phyloP scores from a whole-genome alignment of 37 sponge, comb jelly and placozoan species.

The Haliclona indistincta region DNA sequence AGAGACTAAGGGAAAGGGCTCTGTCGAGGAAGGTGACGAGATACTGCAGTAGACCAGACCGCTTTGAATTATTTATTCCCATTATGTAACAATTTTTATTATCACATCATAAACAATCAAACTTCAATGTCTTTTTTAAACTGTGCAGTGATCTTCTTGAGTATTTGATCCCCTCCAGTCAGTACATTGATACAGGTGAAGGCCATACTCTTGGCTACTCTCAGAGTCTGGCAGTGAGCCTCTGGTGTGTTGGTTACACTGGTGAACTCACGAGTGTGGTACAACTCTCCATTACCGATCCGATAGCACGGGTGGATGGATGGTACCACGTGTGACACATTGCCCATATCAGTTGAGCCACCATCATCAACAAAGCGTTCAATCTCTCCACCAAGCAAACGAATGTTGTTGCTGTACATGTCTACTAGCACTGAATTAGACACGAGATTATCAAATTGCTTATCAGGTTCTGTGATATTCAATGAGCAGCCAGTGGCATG shows the following conservation, averaged over 20 bases:
- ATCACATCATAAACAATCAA: too few species aligned
- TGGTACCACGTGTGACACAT: constrained; percentile 80
- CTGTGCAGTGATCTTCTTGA: constrained; percentile 1
- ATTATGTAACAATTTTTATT: neutral
- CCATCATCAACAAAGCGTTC: neutral
- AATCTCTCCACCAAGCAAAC: neutral
- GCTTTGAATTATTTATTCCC: neutral
- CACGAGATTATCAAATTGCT: constrained; percentile 28
- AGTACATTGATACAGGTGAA: constrained; percentile 72
- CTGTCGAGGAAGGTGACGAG: constrained; percentile 89
- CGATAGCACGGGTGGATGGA: constrained; percentile 77
- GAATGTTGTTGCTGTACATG: constrained; percentile 29
- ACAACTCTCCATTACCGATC: constrained; percentile 50
- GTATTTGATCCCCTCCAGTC: constrained; percentile 29
- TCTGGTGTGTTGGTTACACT: constrained; percentile 55
- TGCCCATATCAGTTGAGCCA: neutral
- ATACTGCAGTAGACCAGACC: constrained; percentile 12
- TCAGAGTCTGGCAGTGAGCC: constrained; percentile 58
- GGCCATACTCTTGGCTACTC: constrained; percentile 77
- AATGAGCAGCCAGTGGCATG: constrained; percentile 73
- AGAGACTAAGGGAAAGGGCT: constrained; percentile 82
- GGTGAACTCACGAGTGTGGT: constrained; percentile 78
- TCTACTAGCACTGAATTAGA: constrained; percentile 46
- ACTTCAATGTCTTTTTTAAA: neutral
- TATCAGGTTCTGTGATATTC: constrained; percentile 24